Conservation (phyloP, 2,888 invertebrate species). For the Chirona hameri region DNA sequence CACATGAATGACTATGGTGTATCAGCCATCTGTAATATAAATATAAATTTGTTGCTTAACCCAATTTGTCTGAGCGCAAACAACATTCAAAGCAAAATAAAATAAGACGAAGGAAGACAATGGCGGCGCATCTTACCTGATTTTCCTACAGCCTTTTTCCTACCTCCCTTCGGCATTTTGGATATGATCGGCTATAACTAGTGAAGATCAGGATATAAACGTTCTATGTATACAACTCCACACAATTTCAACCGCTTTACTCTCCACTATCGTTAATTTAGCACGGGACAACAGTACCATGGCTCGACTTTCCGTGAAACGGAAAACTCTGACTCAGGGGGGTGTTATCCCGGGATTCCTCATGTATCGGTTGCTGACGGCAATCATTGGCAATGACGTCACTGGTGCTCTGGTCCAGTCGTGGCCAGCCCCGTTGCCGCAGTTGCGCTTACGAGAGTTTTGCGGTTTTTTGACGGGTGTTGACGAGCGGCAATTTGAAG, state of each 20-base stretch:
- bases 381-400: no score
- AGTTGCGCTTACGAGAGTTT: no score
- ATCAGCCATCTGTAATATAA: no score
- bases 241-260: not conserved
- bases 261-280: conserved; percentile 9
- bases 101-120: not conserved
- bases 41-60: no score
- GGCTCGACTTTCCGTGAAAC: conserved; percentile 12
- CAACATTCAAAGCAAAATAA: not conserved
- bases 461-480: no score
- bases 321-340: conserved; percentile 13
- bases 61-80: no score
- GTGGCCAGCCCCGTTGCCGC: no score
- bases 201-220: not conserved
- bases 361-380: no score
- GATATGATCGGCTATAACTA: not conserved
- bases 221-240: not conserved
- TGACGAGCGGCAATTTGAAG: no score
- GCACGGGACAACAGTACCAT: not conserved
- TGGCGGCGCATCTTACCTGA: not conserved
- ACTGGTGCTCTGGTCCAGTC: no score
- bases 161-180: not conserved
- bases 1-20: no score
- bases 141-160: not conserved
- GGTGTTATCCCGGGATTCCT: no score